phyloP scores from a whole-genome alignment of 2,888 invertebrate species.

The Diadegma fenestrale region DNA sequence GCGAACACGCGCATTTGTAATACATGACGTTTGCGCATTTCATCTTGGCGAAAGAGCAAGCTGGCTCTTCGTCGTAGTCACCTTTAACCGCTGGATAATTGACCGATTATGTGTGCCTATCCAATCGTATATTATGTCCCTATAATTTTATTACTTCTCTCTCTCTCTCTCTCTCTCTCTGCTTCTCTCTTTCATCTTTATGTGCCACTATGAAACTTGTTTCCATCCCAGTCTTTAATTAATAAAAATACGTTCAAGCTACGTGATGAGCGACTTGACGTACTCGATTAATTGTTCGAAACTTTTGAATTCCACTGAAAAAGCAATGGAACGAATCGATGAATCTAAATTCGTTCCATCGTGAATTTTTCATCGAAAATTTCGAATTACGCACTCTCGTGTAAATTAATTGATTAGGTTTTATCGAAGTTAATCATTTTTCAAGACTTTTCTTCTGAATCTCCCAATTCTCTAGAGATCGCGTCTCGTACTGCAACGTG shows the following conservation, averaged over 20 bases:
- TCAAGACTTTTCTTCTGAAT: background rate
- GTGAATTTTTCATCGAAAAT: no score
- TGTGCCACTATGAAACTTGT: background rate
- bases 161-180: conserved; percentile 5
- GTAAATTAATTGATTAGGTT: background rate
- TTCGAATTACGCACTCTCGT: no score
- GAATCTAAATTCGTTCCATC: background rate
- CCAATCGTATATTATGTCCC: conserved; percentile 35
- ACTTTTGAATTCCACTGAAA: background rate
- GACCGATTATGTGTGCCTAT: conserved; percentile 50
- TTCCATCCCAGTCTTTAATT: background rate
- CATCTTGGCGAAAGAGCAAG: conserved; percentile 46
- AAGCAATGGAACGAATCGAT: background rate
- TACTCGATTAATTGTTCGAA: background rate
- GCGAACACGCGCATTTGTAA: conserved; percentile 44
- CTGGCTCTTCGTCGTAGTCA: conserved; percentile 44
- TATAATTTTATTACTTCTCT: conserved; percentile 23
- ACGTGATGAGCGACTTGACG: background rate
- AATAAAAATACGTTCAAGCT: background rate
- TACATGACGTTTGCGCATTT: conserved; percentile 46
- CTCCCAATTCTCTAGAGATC: conserved; percentile 15
- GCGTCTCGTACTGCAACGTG: conserved; percentile 25
- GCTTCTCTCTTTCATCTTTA: background rate
- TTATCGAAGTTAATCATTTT: background rate
- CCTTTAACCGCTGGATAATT: conserved; percentile 64